Conservation (phyloP, 2,888 invertebrate genomes). For the Heliothis peltigera region DNA sequence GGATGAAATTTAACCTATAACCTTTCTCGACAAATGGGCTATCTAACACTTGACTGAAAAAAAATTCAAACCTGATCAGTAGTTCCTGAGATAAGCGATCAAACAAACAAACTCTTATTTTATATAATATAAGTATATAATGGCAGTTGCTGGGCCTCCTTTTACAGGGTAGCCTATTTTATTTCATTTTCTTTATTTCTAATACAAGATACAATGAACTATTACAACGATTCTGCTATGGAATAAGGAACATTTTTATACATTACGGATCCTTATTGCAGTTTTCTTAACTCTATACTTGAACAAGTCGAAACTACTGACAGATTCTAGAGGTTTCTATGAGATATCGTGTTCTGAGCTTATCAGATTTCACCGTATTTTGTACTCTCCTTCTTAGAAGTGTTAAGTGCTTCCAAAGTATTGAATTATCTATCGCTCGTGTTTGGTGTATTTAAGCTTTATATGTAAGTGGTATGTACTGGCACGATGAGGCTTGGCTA, state of each 20-base stretch:
- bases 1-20: too few relatives aligned
- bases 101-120: too few relatives aligned
- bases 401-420: neutral
- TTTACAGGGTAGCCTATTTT: constrained; percentile 23
- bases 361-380: constrained; percentile 7
- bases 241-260: constrained; percentile 4
- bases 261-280: neutral
- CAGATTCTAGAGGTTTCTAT: constrained; percentile 13
- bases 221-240: neutral
- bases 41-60: too few relatives aligned
- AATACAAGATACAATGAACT: constrained; percentile 14
- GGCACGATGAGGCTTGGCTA: too few relatives aligned
- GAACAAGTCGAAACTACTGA: neutral
- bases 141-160: too few relatives aligned
- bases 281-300: constrained; percentile 17
- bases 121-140: too few relatives aligned
- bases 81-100: too few relatives aligned
- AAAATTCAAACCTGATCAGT: too few relatives aligned
- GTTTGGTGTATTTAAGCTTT: neutral
- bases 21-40: too few relatives aligned
- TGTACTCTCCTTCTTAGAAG: neutral
- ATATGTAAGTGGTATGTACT: too few relatives aligned
- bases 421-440: neutral
- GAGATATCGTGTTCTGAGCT: neutral
- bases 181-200: constrained; percentile 35